Base-by-base conservation (phyloP, 2,888 invertebrate species). In the Dryomyza anilis region DNA sequence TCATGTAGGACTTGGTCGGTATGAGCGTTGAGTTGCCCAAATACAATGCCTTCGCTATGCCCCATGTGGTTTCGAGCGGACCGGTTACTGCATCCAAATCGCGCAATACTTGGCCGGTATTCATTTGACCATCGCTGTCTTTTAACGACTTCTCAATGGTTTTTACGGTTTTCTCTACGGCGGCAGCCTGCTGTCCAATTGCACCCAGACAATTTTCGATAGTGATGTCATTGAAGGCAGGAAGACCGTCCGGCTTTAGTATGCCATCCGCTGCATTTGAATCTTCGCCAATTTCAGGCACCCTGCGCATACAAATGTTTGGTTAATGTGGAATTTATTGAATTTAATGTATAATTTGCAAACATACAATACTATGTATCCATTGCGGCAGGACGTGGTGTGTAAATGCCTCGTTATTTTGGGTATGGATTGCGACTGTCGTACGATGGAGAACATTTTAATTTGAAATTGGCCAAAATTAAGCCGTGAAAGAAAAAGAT, bases 231-330 rank as follows among this genome's bases (percentile, higher is more conserved):
- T 88, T 90, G 79, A 95, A 96, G 76, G 93, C 90, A 5, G 95
- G 95, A 48, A 92, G 84, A 0, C 90, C 91, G 64, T 90, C 88
- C 2, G 79, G 67, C 67, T 90, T 87, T 8, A 95, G 81, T 21
- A 95, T 82, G 3, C 90, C 88, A 81, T 92, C 92, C 73, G 90
- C 89, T 59, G 91, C 91, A 10, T 89, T 87, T 16, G 88, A 85
- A 83, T 96, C 95, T 79, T 92, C 93, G 2, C 92, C 92, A 67
- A 93, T 92, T 86, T 93, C 92, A 65, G 92, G 93, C 69, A 93
- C 88, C 69, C 92, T 92, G 81, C 65, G 61, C 48, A 39, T n/a
- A 52, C n/a, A 45, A 23, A 48, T 25, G 25, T 56, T 52, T 57
- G 36, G 61, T 65, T 59, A 63, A 30, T 16, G 52, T 2, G 21